Base-by-base conservation (phyloP, 2,113 vertebrate species). In the Emydura subglobosa region DNA sequence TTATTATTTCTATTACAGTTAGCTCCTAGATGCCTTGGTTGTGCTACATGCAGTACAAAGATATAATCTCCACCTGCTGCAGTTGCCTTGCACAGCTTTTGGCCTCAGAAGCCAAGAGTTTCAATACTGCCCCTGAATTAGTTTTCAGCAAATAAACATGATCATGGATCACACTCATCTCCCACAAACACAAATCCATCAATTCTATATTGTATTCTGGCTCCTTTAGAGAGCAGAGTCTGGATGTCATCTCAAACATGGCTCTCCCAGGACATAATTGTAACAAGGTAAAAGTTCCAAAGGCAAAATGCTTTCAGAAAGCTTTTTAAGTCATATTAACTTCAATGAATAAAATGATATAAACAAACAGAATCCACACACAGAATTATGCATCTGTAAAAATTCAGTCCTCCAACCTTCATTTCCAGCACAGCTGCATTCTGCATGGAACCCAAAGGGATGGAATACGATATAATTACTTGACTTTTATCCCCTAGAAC, bases 131-230 rank as follows among this genome's bases (percentile, higher is more conserved):
- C 89, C 54, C 68, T 27, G 24, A 22, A 93, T 14, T 59, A 82
- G 44, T 88, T 79, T 25, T 82, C 87, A 90, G 29, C 86, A 89
- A 88, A 85, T 3, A 89, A 4, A 68, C 74, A 88, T 14, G 87
- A 90, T 42, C 82, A 0, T 16, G 17, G 80, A 74, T 85, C 80
- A 47, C 81, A 82, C 31, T 86, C 74, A 65, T 24, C 16, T 72
- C 61, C 84, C 25, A 47, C 31, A 82, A 68, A 39, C 22, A 86
- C 61, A 9, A 84, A 54, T 1, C 1, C 31, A 89, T 24, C 31
- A 50, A 2, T 19, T 83, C n/a, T 53, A 59, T 44, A 86, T 34
- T 1, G 0, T 5, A 21, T 90, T 53, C 84, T 51, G 12, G 39
- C 47, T 85, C 88, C 49, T 85, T 89, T 51, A 51, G 19, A 89